Evolutionary conservation across 2,797 vertebrate genomes (phyloP), one percentile per base, ranked within the genome.

Genomic region (Epinephelus coioides): DNA sequence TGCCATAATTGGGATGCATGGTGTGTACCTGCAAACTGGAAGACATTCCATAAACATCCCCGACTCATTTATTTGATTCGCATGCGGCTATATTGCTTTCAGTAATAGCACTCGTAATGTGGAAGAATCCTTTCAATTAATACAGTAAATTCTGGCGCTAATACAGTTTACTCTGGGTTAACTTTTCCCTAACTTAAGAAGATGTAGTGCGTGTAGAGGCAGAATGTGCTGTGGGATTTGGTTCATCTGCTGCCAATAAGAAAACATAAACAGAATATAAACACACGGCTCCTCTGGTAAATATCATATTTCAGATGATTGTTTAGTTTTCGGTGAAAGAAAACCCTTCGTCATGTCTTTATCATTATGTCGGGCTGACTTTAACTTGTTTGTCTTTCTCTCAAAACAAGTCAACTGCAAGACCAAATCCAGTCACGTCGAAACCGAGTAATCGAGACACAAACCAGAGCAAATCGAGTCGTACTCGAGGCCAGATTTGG

Each of bases 1-100:
- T 80, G 80, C 81, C 86, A 74, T 96, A 95, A 96, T 94, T 95
- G 91, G 92, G 93, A 95, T 94, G 92, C 95, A 93, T 93, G 91
- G 88, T 90, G 91, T 89, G 92, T 95, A 95, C 93, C 94, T 95
- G 93, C 85, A 81, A 84, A 91, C 83, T 70, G 78, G 83, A 88
- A 91, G 84, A 72, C 83, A 25, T 82, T 88, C 76, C 86, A 92
- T 86, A 91, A 89, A 92, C 86, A 88, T 57, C 77, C 64, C 15
- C 54, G 2, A 82, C 88, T 92, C 91, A 83, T 92, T 95, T 89
- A 86, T 91, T 90, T 27, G 8, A 25, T 76, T 78, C 81, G 86
- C 87, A 93, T 91, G 89, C 82, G 71, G 73, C 88, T 85, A 90
- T 92, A 93, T 95, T 93, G 90, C 91, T 62, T 67, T 90, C 92